Conservation (phyloP, 2,113 vertebrate genomes). For the Pogona vitticeps region DNA sequence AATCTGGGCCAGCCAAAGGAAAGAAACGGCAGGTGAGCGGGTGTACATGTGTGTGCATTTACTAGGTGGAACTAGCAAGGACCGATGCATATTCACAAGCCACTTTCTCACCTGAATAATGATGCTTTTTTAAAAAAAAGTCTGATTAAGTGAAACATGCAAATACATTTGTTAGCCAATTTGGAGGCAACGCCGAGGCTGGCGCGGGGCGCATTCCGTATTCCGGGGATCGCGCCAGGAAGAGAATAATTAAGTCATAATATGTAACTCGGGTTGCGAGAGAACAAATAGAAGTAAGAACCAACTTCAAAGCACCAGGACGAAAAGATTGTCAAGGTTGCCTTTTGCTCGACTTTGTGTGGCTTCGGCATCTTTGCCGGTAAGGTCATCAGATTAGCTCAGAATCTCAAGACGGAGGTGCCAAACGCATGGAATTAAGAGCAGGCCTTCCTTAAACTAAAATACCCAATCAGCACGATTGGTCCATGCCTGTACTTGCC, state of each 20-base stretch:
- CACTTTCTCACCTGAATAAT: slow-evolving; percentile 26
- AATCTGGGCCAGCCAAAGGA: not conserved
- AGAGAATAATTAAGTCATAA: slow-evolving; percentile 63
- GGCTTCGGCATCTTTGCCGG: not conserved
- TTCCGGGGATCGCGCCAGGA: slow-evolving; percentile 41
- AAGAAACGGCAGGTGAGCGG: not conserved
- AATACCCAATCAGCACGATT: no score
- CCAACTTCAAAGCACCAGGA: not conserved
- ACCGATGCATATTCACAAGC: slow-evolving; percentile 45
- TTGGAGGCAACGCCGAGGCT: slow-evolving; percentile 11
- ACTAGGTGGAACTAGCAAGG: slow-evolving; percentile 2
- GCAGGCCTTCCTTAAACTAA: no score
- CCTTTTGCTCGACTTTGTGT: not conserved
- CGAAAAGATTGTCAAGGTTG: not conserved
- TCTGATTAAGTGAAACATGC: slow-evolving; percentile 54
- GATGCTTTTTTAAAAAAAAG: slow-evolving; percentile 42
- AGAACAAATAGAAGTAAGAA: slow-evolving; percentile 8
- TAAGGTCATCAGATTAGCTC: no score
- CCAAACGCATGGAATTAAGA: no score
- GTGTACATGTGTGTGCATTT: rapidly evolving
- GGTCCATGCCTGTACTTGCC: no score
- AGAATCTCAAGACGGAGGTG: not conserved
- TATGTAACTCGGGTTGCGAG: slow-evolving; percentile 52
- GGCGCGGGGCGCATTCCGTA: slow-evolving; percentile 16
- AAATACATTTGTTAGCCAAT: slow-evolving; percentile 60